phyloP scores from a whole-genome alignment of 2,797 vertebrate species.

The Carapus acus region DNA sequence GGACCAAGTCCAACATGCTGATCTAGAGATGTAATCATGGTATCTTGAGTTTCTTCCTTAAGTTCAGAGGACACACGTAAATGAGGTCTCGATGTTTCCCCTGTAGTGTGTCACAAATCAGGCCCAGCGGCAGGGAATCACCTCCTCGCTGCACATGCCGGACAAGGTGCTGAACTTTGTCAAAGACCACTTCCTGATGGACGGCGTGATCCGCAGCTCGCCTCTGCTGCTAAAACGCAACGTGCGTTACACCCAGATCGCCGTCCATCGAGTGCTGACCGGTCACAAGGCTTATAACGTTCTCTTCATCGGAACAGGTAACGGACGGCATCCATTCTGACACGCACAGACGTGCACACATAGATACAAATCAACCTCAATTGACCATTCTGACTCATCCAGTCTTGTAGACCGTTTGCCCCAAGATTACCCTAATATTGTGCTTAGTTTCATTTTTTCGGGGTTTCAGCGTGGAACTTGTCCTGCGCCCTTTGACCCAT shows the following conservation, averaged over 20 bases:
- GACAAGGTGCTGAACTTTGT: conserved; percentile 95
- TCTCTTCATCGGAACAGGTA: conserved; percentile 91
- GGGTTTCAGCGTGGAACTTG: too few species aligned
- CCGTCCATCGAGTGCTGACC: conserved; percentile 73
- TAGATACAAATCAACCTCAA: background rate
- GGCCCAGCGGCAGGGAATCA: conserved; percentile 78
- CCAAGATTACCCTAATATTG: too few species aligned
- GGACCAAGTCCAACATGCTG: too few species aligned
- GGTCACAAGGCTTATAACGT: conserved; percentile 74
- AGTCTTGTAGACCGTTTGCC: too few species aligned
- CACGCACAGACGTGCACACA: background rate
- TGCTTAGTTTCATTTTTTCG: too few species aligned
- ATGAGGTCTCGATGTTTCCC: conserved; percentile 11
- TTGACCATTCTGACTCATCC: too few species aligned
- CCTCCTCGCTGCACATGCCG: conserved; percentile 88
- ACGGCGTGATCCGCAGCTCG: conserved; percentile 81
- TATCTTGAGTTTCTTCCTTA: too few species aligned
- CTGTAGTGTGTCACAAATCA: conserved; percentile 85
- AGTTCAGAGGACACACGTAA: too few species aligned
- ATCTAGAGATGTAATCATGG: too few species aligned
- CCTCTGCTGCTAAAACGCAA: conserved; percentile 83
- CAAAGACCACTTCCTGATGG: conserved; percentile 98
- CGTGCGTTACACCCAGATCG: conserved; percentile 83
- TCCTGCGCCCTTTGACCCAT: too few species aligned
- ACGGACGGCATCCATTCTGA: conserved; percentile 7